Conservation (phyloP, 2,797 vertebrate species). For the Hoplostethus mediterraneus region DNA sequence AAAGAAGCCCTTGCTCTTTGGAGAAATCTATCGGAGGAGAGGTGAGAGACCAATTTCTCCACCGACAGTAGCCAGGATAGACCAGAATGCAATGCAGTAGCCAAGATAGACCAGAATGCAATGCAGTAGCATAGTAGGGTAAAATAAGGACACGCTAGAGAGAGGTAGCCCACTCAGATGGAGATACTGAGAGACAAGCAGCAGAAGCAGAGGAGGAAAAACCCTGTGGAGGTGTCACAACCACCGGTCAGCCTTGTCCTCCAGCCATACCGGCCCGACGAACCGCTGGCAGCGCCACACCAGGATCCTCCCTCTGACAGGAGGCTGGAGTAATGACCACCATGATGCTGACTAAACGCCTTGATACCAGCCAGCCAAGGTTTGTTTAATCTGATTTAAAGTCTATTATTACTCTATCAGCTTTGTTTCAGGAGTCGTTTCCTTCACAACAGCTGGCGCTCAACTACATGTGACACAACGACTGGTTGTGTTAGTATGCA, state of each 20-base stretch:
- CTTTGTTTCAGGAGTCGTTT: conserved; percentile 56
- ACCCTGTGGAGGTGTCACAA: too few species aligned
- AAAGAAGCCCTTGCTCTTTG: too few species aligned
- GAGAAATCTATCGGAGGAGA: too few species aligned
- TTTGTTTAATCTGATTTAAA: conserved; percentile 51
- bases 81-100: too few species aligned
- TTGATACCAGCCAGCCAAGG: conserved; percentile 29
- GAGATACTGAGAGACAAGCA: neutral
- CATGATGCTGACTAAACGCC: too few species aligned
- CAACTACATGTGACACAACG: conserved; percentile 18
- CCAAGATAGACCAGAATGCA: too few species aligned
- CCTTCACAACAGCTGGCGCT: conserved; percentile 43
- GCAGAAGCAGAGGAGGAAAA: neutral
- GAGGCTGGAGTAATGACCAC: neutral
- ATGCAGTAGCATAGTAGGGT: neutral
- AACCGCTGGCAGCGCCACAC: too few species aligned
- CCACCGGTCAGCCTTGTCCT: too few species aligned
- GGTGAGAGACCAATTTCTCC: too few species aligned
- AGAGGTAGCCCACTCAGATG: neutral
- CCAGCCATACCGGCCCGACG: too few species aligned
- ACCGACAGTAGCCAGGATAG: too few species aligned
- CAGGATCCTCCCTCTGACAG: neutral
- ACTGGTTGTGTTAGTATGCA: conserved; percentile 10
- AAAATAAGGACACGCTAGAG: neutral
- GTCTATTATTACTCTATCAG: conserved; percentile 55